Base-by-base conservation (phyloP, 2,797 vertebrate species). In the Aulostomus chinensis region DNA sequence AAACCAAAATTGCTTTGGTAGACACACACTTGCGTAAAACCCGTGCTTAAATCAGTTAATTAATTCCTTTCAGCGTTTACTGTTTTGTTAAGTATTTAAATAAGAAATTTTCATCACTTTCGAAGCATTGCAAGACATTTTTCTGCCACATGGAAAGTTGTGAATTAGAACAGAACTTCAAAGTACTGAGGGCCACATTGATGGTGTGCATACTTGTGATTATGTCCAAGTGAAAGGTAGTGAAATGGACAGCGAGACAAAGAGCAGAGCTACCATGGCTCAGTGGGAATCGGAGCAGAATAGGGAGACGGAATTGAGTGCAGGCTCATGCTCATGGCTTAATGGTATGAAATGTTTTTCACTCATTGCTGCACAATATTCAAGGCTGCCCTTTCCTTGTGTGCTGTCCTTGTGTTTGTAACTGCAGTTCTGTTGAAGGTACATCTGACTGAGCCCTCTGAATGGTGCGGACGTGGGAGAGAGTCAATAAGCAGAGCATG, bases 121-220 rank as follows among this genome's bases (percentile, higher is more conserved):
- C n/a, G n/a, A n/a, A n/a, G n/a, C n/a, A n/a, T n/a, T n/a, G n/a
- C n/a, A n/a, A n/a, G n/a, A n/a, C n/a, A n/a, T n/a, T n/a, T n/a
- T n/a, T n/a, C n/a, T n/a, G n/a, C n/a, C n/a, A 26, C 48, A 10
- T 7, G 37, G 79, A 85, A 77, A 84, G 62, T 77, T n/a, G n/a
- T n/a, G n/a, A n/a, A n/a, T n/a, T n/a, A n/a, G 59, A 85, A 60
- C 76, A 82, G 73, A 79, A 70, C 59, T 81, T 83, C 52, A 70
- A 65, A 73, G 60, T 66, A 41, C 68, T 58, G 48, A 74, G 48
- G 53, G 57, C 61, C 68, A 65, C 51, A 63, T 21, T 51, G 65
- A 58, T 37, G 15, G 9, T 11, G 0, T 30, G 48, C 45, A 64
- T 60, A 47, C 62, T 65, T 73, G 57, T 59, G 59, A 68, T 73